Percentiles rank a stretch among this genome's conserved stretches.
Conservation (phyloP, 1,140 invertebrate species). For the Aphis craccivora region DNA sequence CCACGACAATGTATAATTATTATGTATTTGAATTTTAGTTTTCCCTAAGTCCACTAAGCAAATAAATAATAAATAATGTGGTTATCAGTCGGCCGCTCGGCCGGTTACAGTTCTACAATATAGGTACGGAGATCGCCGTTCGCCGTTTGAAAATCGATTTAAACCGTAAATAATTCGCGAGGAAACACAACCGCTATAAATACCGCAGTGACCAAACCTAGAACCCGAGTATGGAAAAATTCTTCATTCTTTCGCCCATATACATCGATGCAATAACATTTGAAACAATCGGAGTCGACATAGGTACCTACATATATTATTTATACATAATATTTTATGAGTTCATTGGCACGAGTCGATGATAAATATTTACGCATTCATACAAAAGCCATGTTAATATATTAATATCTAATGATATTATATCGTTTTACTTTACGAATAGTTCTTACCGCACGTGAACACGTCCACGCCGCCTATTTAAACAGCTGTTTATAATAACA, state of each 20-base stretch:
- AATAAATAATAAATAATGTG: too few species aligned
- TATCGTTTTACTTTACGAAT: neutral
- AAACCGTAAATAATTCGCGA: neutral
- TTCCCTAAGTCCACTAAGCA: neutral
- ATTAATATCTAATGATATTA: conserved; percentile 19
- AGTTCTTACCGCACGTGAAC: neutral
- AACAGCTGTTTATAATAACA: neutral
- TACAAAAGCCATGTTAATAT: neutral
- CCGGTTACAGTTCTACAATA: neutral
- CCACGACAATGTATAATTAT: neutral
- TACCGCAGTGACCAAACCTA: neutral
- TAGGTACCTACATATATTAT: neutral
- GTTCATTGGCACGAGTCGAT: neutral
- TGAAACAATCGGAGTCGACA: neutral
- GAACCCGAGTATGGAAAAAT: neutral
- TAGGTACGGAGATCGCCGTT: too few species aligned
- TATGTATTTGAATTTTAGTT: neutral
- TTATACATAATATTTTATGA: neutral
- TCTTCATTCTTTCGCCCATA: neutral
- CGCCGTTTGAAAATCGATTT: neutral
- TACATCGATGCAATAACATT: neutral
- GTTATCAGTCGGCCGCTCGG: too few species aligned
- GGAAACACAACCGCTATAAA: neutral
- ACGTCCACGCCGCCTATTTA: neutral
- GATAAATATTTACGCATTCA: neutral